Evolutionary conservation across 2,888 invertebrate genomes (phyloP).

Genomic region (Dioctria linearis): DNA sequence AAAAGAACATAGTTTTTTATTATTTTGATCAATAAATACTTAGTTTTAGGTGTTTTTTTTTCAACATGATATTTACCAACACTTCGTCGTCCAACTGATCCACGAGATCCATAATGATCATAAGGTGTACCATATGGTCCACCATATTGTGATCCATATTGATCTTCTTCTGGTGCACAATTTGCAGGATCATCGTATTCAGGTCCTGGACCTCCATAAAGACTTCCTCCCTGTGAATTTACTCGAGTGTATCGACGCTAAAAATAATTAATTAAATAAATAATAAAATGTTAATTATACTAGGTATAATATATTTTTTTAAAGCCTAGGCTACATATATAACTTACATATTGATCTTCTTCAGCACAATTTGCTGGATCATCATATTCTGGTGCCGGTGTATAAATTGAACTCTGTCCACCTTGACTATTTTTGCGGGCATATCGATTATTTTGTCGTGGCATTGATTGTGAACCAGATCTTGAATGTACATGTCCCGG

Average conservation of each 20-base stretch:
- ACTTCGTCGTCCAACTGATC: constrained; percentile 82
- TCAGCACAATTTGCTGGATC: constrained; percentile 94
- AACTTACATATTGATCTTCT: constrained; percentile 87
- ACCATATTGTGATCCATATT: constrained; percentile 88
- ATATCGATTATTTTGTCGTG: constrained; percentile 81
- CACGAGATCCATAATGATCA: constrained; percentile 90
- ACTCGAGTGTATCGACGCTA: constrained; percentile 82
- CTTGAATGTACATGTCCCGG: constrained; percentile 85
- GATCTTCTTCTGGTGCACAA: constrained; percentile 92
- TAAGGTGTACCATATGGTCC: constrained; percentile 86
- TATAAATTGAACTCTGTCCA: constrained; percentile 87
- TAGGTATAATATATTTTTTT: background rate
- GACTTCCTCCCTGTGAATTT: constrained; percentile 76
- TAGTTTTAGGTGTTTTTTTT: background rate
- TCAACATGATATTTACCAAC: constrained; percentile 67
- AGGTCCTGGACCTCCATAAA: constrained; percentile 79
- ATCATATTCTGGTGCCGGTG: constrained; percentile 90
- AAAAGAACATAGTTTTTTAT: background rate
- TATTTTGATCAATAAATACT: too few species aligned
- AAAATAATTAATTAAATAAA: constrained; percentile 12
- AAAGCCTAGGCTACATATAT: background rate
- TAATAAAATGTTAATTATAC: background rate
- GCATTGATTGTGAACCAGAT: constrained; percentile 92
- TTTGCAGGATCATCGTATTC: constrained; percentile 96
- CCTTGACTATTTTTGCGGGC: constrained; percentile 83